phyloP scores from a whole-genome alignment of 1,140 invertebrate species.

The Dinoponera quadriceps region DNA sequence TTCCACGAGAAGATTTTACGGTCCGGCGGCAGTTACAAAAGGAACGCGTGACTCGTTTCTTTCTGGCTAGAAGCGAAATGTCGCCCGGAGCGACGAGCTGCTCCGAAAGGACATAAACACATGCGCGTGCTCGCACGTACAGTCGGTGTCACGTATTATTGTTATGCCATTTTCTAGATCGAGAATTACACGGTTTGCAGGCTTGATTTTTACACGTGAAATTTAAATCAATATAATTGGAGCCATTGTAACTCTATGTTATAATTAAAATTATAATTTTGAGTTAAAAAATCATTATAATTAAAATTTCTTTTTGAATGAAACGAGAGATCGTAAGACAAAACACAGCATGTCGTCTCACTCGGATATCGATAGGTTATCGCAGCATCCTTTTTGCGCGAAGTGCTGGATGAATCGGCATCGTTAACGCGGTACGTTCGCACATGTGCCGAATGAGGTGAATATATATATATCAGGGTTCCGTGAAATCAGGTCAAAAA shows the following conservation, averaged over 20 bases:
- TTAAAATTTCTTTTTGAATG: too few relatives aligned
- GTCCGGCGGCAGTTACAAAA: slow-evolving; percentile 33
- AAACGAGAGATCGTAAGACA: too few relatives aligned
- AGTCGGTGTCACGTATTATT: too few relatives aligned
- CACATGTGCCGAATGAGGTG: not conserved
- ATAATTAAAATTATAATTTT: too few relatives aligned
- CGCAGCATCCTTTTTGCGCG: not conserved
- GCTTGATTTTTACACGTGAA: too few relatives aligned
- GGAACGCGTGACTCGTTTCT: slow-evolving; percentile 33
- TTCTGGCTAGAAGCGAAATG: slow-evolving; percentile 33
- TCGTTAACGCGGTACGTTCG: not conserved
- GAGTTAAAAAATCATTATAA: too few relatives aligned
- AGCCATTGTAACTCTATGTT: too few relatives aligned
- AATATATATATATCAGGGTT: slow-evolving; percentile 27
- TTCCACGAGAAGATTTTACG: slow-evolving; percentile 46
- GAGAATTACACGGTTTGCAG: too few relatives aligned
- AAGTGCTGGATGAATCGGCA: not conserved
- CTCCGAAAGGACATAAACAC: not conserved
- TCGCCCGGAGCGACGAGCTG: slow-evolving; percentile 21
- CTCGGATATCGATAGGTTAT: not conserved
- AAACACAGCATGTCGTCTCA: not conserved
- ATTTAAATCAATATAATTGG: too few relatives aligned
- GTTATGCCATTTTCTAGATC: too few relatives aligned
- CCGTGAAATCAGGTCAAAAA: slow-evolving; percentile 54
- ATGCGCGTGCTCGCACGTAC: not conserved